Conservation (phyloP, 2,113 vertebrate species). For the Athene noctua region DNA sequence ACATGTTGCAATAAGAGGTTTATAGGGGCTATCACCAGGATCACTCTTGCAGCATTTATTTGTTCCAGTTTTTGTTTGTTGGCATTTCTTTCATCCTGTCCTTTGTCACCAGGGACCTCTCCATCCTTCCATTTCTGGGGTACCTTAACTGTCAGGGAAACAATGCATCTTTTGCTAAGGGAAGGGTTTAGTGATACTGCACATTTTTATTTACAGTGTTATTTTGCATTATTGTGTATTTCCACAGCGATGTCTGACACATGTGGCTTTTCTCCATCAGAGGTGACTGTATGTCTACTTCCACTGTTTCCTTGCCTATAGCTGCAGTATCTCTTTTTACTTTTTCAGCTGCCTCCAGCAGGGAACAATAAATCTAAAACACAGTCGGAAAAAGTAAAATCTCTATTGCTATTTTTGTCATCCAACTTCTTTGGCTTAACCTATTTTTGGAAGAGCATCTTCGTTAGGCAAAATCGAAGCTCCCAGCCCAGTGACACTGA, state of each 20-base stretch:
- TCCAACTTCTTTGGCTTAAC: background rate
- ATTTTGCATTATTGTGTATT: background rate
- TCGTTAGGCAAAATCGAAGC: constrained; percentile 32
- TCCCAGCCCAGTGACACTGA: background rate
- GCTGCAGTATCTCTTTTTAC: background rate
- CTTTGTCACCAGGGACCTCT: background rate
- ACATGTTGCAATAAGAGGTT: background rate
- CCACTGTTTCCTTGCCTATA: background rate
- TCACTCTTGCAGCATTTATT: background rate
- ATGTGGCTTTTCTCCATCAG: background rate
- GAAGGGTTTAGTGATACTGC: background rate
- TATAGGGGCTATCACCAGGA: background rate
- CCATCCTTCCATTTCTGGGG: background rate
- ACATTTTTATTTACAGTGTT: background rate
- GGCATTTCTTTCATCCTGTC: constrained; percentile 1
- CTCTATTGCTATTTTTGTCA: constrained; percentile 25
- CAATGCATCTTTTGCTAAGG: background rate
- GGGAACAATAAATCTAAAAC: constrained; percentile 20
- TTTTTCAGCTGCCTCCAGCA: constrained; percentile 23
- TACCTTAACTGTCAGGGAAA: background rate
- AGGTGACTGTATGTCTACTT: background rate
- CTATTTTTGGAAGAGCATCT: constrained; percentile 38
- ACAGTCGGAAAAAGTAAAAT: background rate
- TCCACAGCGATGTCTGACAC: background rate
- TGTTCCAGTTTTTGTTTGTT: background rate